Percentiles rank a stretch among this genome's conserved stretches.
Evolutionary conservation across 2,797 vertebrate genomes (phyloP).

Genomic region (Pseudochirops cupreus): DNA sequence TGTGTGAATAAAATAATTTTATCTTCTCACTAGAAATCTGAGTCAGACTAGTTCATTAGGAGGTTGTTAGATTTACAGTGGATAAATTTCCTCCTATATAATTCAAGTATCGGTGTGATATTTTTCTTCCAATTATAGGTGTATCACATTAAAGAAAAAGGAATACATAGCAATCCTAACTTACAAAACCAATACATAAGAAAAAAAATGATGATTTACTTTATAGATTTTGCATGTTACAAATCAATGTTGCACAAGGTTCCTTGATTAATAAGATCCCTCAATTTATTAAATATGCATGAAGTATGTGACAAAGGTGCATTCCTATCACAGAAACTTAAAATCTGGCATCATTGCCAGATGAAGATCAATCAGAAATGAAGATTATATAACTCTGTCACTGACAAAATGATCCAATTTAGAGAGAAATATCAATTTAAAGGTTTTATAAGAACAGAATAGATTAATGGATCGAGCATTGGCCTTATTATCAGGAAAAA

Average conservation of each 20-base stretch:
- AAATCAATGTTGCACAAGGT: neutral
- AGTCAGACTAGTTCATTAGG: neutral
- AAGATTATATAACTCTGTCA: neutral
- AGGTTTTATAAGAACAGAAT: neutral
- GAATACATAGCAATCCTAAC: slow-evolving; percentile 6
- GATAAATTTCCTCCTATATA: neutral
- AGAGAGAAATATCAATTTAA: neutral
- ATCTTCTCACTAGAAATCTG: neutral
- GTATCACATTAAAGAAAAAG: neutral
- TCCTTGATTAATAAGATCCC: neutral
- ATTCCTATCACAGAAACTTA: neutral
- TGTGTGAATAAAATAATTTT: slow-evolving; percentile 9
- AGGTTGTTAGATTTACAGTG: neutral
- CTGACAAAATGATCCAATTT: neutral
- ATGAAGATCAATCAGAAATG: neutral
- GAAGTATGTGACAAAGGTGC: neutral
- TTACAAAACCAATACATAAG: neutral
- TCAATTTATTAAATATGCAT: neutral
- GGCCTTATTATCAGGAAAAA: neutral
- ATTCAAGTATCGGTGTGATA: neutral
- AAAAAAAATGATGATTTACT: neutral
- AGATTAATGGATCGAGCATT: neutral
- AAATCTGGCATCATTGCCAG: neutral
- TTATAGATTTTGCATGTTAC: neutral
- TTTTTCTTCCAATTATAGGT: neutral